Base-by-base conservation (phyloP, 2,797 vertebrate species). In the Rhabdophis nuchalis region DNA sequence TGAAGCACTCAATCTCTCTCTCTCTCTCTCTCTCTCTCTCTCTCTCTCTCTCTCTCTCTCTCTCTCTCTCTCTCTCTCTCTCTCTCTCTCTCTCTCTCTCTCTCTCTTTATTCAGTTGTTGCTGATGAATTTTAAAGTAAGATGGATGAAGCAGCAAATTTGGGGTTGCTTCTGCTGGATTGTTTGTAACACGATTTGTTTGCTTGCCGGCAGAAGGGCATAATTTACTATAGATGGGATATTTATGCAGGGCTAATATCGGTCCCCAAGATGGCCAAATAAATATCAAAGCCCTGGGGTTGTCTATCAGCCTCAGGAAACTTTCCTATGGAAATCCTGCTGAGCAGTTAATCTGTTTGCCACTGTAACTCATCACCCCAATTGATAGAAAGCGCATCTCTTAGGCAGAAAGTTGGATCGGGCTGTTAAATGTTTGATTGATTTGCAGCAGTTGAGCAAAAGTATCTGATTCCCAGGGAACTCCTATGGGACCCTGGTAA, bases 1-100 rank as follows among this genome's bases (percentile, higher is more conserved):
- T 94, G 93, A 92, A 95, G 91, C 91, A 94, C 93, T 93, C 94
- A 91, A 72, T 61, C 60, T 61, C 10, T 1, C 11, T 12, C 60
- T 90, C 91, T 91, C 13, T 16, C 53, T 16, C 53, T 16, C 53
- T 90, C 91, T 90, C 87, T 89, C 92, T 60, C 23, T 92, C 91
- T 91, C 87, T 61, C 88, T 16, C 85, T 89, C 92, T 60, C 23
- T 92, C 91, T 91, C 87, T 61, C 88, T 16, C 85, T 89, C 91
- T 91, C 13, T 16, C 53, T 16, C 53, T 16, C 53, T 90, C 91
- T 90, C 87, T 61, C 60, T 61, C 10, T 1, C 11, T 12, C 60
- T 90, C 91, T 91, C 13, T 16, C 53, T 16, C 53, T 16, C 53
- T 90, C 91, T 90, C 87, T 89, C 92, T 60, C 23, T 92, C 91